Base-by-base conservation (phyloP, 2,113 vertebrate genomes). In the Leptodactylus fuscus region DNA sequence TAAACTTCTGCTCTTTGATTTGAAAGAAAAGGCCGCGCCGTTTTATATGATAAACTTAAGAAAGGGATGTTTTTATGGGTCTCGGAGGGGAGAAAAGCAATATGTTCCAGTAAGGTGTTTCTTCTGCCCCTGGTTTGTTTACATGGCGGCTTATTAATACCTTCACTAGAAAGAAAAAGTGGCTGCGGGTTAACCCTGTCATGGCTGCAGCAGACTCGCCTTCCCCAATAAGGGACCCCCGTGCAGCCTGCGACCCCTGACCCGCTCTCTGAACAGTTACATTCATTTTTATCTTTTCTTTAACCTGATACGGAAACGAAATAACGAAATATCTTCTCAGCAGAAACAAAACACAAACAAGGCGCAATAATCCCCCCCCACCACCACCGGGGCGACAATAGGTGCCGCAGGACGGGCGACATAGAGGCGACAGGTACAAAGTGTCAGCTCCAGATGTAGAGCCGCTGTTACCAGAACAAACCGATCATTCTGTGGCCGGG, bases 1-100 rank as follows among this genome's bases (percentile, higher is more conserved):
- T 86, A 86, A 86, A 86, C 62, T 38, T 36, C 46, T 70, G 48
- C 53, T 79, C 84, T 86, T 86, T 86, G 84, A 81, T 86, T 85
- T 85, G 12, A 58, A 44, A 70, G 76, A 86, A 86, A 86, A 78
- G 76, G 51, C 46, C 24, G 83, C 20, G 58, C n/a, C 13, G 75
- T 10, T 85, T 85, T 86, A 86, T 81, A 81, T 67, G 84, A 86
- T 86, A 86, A 83, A 86, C 49, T 81, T 73, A 46, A 81, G 62
- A 71, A 81, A 85, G 48, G 78, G 76, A 81, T 85, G 62, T 80
- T 85, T 75, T 85, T 85, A 85, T 58, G 69, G 32, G 76, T 44
- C 84, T 85, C 76, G 53, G 71, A 85, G 84, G 76, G 76, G 76
- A 53, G 77, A 70, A 34, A 69, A 85, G 83, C 83, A 79, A 85